These are phyloP conservation scores for Huso huso DNA, from an alignment of 2,797 vertebrate genomes.

Conservation along the genomic window DNA sequence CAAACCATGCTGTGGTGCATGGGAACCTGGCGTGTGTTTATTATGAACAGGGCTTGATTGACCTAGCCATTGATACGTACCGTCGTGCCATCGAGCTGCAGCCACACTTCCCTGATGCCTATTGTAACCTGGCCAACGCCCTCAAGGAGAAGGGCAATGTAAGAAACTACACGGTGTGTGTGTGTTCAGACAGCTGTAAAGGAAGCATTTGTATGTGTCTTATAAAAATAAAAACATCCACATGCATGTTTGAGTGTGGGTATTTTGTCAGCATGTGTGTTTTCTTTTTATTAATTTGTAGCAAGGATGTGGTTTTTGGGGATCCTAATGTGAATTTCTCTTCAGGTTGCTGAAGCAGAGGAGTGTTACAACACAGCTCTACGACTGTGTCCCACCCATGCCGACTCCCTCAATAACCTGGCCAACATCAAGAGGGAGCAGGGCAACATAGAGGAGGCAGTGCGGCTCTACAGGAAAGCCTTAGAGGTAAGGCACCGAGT, in stretches of 20 bases:
- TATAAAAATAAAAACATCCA: neutral
- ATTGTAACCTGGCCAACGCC: conserved; percentile 97
- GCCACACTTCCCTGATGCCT: conserved; percentile 95
- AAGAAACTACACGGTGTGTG: conserved; percentile 41
- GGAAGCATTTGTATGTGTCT: too few species aligned
- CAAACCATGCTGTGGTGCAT: conserved; percentile 95
- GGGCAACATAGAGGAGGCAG: conserved; percentile 96
- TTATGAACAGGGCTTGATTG: conserved; percentile 95
- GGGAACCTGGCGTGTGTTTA: conserved; percentile 98
- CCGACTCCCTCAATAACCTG: conserved; percentile 95
- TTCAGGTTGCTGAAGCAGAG: conserved; percentile 92
- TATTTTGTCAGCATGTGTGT: too few species aligned
- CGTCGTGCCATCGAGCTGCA: conserved; percentile 94
- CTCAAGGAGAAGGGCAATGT: conserved; percentile 98
- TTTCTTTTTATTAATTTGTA: conserved; percentile 15
- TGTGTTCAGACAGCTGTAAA: conserved; percentile 1
- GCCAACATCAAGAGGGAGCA: conserved; percentile 97
- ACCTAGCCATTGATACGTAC: conserved; percentile 96
- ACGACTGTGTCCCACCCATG: conserved; percentile 91
- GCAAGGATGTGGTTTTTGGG: neutral
- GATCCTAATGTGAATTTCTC: conserved; percentile 17
- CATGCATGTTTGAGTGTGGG: conserved; percentile 1
- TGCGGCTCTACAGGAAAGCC: conserved; percentile 93
- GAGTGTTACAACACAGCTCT: conserved; percentile 98
- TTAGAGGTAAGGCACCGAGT: conserved; percentile 68